Conservation (phyloP, 2,797 vertebrate species). For the Acanthiza pusilla region DNA sequence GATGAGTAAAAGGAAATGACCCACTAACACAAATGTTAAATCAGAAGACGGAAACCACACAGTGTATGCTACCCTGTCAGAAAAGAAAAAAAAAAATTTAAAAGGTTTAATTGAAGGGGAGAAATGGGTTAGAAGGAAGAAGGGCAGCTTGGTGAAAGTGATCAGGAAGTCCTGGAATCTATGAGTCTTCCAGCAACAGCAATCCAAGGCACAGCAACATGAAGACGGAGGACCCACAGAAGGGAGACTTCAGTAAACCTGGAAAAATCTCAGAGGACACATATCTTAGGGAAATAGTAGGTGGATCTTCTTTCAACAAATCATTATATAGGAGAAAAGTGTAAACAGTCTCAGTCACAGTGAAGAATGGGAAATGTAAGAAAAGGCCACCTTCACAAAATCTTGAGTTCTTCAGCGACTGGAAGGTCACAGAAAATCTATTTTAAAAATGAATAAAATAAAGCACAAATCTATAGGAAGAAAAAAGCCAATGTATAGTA, state of each 20-base stretch:
- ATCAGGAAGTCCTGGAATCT: background rate
- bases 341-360: background rate
- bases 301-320: background rate
- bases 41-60: slow-evolving; percentile 2
- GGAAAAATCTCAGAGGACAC: background rate
- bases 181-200: background rate
- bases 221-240: background rate
- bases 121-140: background rate
- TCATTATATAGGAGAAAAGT: background rate
- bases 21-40: background rate
- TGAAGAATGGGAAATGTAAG: background rate
- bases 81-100: background rate
- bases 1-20: background rate
- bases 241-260: background rate
- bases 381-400: background rate
- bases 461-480: background rate
- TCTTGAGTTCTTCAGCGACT: background rate
- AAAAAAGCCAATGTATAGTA: background rate
- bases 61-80: background rate
- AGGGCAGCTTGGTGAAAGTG: background rate
- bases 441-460: background rate
- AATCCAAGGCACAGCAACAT: background rate
- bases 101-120: background rate
- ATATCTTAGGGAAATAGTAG: background rate
- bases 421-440: background rate